These are phyloP conservation scores for Drosophila picticornis DNA, from an alignment of 2,888 invertebrate genomes.

Conservation along the genomic window DNA sequence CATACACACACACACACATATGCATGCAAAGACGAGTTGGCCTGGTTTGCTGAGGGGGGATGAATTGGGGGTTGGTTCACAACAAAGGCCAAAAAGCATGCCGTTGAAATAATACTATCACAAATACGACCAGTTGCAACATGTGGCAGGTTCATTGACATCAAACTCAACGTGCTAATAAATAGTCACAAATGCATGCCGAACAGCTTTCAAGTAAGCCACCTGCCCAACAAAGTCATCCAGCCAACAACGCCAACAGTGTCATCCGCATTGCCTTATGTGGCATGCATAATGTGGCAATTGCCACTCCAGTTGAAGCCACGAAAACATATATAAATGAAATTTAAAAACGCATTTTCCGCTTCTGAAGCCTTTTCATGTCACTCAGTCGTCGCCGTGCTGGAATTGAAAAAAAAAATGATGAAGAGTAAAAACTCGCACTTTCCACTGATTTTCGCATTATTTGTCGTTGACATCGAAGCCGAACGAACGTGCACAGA, in stretches of 20 bases:
- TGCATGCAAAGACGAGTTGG: slow-evolving; percentile 27
- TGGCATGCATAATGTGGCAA: slow-evolving; percentile 8
- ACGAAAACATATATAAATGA: slow-evolving; percentile 7
- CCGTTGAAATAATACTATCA: slow-evolving; percentile 63
- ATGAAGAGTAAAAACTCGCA: slow-evolving; percentile 37
- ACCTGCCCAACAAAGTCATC: slow-evolving; percentile 5
- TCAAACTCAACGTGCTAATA: slow-evolving; percentile 55
- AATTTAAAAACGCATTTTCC: slow-evolving; percentile 44
- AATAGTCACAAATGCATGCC: slow-evolving; percentile 48
- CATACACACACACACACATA: slow-evolving; percentile 1
- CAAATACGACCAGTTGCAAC: slow-evolving; percentile 37
- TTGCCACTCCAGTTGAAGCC: slow-evolving; percentile 28
- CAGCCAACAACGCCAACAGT: neutral
- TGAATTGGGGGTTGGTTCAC: neutral
- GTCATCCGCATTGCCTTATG: slow-evolving; percentile 25
- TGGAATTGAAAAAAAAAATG: slow-evolving; percentile 38
- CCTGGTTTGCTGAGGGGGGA: slow-evolving; percentile 1
- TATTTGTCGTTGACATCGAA: slow-evolving; percentile 47
- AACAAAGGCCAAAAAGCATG: slow-evolving; percentile 57
- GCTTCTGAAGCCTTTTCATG: slow-evolving; percentile 58
- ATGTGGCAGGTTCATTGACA: slow-evolving; percentile 68
- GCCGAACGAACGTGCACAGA: slow-evolving; percentile 37
- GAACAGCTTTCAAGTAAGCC: slow-evolving; percentile 13
- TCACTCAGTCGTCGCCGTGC: slow-evolving; percentile 53
- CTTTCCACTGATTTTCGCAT: slow-evolving; percentile 41